These are phyloP conservation scores for Melanotaenia boesemani DNA, from an alignment of 2,797 vertebrate genomes.

Conservation along the genomic window DNA sequence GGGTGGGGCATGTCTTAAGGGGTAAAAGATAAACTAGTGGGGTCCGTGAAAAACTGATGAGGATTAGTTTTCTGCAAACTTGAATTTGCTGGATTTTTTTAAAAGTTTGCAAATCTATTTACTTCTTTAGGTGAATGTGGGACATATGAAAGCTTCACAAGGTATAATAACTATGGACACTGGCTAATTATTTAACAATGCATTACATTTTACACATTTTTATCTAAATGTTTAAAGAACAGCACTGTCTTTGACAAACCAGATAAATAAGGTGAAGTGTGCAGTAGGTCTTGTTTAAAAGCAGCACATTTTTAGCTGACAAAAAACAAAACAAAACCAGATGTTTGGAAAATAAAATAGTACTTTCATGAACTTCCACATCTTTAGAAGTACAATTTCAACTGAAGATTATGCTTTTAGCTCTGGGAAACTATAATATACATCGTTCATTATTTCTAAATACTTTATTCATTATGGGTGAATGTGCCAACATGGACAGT, in stretches of 20 bases:
- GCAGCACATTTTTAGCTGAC: too few species aligned
- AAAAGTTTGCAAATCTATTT: background rate
- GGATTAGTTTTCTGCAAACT: background rate
- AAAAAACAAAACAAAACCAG: too few species aligned
- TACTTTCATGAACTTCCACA: background rate
- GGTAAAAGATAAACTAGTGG: constrained; percentile 7
- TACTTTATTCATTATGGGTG: background rate
- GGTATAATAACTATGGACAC: background rate
- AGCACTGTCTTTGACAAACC: background rate
- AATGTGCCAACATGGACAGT: too few species aligned
- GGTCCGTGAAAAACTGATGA: background rate
- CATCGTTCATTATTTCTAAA: background rate
- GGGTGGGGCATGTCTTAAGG: background rate
- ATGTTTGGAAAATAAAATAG: background rate
- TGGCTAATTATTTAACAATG: background rate
- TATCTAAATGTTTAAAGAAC: background rate
- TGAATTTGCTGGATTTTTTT: background rate
- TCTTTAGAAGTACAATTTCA: background rate
- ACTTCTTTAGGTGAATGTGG: too few species aligned
- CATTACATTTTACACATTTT: background rate
- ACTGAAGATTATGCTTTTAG: background rate
- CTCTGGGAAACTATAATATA: background rate
- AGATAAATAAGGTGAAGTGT: background rate
- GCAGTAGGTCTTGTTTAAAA: too few species aligned
- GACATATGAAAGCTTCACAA: background rate